Percentiles rank a stretch among this genome's conserved stretches.
These are phyloP conservation scores for Coccyzus lansbergi DNA, from an alignment of 2,797 vertebrate genomes.

Conservation along the genomic window DNA sequence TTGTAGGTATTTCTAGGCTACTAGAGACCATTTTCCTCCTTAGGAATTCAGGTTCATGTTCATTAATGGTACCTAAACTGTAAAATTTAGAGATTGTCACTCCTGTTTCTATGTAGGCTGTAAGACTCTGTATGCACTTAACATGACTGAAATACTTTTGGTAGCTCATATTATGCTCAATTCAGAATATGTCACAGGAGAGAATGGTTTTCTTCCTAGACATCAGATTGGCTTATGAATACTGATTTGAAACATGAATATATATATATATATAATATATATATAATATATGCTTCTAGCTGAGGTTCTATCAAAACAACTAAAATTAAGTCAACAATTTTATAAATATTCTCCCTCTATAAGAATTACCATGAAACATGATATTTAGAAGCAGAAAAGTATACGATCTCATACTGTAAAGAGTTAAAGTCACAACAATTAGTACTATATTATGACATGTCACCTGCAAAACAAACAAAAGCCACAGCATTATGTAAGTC, in stretches of 20 bases:
- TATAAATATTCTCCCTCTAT: background rate
- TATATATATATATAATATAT: too few species aligned
- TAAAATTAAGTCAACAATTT: background rate
- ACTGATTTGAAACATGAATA: background rate
- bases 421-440: background rate
- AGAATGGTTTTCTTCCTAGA: background rate
- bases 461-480: background rate
- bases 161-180: background rate
- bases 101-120: background rate
- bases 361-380: background rate
- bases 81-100: background rate
- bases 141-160: background rate
- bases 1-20: background rate
- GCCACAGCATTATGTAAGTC: background rate
- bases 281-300: too few species aligned
- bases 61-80: background rate
- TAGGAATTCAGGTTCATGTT: background rate
- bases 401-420: background rate
- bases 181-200: background rate
- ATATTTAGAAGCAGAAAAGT: background rate
- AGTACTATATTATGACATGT: background rate
- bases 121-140: background rate
- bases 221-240: background rate
- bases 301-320: background rate
- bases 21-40: background rate